A percentile compares a stretch with the other conserved stretches of the same genome.
Evolutionary conservation across 2,797 vertebrate species (phyloP).

Genomic region (Rhinophrynus dorsalis): DNA sequence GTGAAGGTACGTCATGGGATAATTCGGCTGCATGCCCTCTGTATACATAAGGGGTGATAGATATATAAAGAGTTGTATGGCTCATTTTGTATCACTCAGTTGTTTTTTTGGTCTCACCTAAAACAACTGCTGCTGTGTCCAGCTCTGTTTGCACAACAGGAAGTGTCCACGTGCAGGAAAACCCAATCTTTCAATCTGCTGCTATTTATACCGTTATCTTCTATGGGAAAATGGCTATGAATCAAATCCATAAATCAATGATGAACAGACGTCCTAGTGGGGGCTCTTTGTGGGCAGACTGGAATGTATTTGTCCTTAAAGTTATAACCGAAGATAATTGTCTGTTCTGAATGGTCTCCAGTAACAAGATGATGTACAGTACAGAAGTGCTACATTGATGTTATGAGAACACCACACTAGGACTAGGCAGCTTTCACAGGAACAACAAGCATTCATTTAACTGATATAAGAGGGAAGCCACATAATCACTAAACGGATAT

Average conservation of each 20-base stretch:
- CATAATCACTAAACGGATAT: no score
- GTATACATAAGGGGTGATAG: no score
- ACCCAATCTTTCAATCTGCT: constrained; percentile 32
- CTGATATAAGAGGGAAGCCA: background rate
- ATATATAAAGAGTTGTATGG: no score
- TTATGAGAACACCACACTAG: background rate
- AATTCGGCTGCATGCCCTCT: no score
- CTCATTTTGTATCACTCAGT: background rate
- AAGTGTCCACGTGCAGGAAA: constrained; percentile 33
- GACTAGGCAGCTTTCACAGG: background rate
- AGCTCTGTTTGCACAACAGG: constrained; percentile 25
- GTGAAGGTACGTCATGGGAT: no score
- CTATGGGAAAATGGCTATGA: constrained; percentile 43
- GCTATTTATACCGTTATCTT: constrained; percentile 45
- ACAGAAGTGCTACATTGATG: background rate
- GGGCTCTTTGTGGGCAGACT: constrained; percentile 38
- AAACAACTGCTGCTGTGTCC: background rate
- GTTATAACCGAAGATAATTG: constrained; percentile 18
- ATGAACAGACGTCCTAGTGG: constrained; percentile 18
- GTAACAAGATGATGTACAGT: constrained; percentile 14
- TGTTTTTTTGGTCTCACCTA: background rate
- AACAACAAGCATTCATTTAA: background rate
- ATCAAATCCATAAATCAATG: constrained; percentile 45
- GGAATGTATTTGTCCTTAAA: constrained; percentile 30
- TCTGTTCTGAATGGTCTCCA: constrained; percentile 1